These are phyloP conservation scores for Tauraco erythrolophus DNA, from an alignment of 2,113 vertebrate species.

Conservation along the genomic window DNA sequence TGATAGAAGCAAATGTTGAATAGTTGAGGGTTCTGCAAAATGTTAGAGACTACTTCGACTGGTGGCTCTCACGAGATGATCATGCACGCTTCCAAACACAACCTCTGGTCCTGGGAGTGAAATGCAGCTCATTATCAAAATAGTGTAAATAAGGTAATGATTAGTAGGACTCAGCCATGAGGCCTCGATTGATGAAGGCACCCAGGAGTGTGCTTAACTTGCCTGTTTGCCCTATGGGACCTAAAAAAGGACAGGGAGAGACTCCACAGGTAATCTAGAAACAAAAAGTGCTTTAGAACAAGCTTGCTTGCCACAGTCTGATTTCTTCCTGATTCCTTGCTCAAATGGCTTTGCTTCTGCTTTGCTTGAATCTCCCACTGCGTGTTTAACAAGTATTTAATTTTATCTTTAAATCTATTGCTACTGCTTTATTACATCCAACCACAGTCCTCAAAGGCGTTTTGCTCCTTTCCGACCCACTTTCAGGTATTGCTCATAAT, in stretches of 20 bases:
- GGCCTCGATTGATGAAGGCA: background rate
- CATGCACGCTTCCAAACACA: background rate
- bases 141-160: background rate
- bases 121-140: slow-evolving; percentile 21
- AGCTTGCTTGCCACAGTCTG: background rate
- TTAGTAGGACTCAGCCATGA: background rate
- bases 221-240: background rate
- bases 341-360: background rate
- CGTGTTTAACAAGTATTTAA: background rate
- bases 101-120: background rate
- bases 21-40: slow-evolving; percentile 32
- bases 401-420: background rate
- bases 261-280: background rate
- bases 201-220: background rate
- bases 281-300: background rate
- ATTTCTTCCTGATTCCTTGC: background rate
- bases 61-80: slow-evolving; percentile 9
- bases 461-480: background rate
- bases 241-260: background rate
- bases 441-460: background rate
- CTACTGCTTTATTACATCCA: background rate
- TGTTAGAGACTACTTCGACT: slow-evolving; percentile 15
- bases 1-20: slow-evolving; percentile 8
- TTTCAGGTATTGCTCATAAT: background rate
- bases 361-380: background rate